Conservation (phyloP, 2,888 invertebrate genomes). For the Sceliomorpha sp. region DNA sequence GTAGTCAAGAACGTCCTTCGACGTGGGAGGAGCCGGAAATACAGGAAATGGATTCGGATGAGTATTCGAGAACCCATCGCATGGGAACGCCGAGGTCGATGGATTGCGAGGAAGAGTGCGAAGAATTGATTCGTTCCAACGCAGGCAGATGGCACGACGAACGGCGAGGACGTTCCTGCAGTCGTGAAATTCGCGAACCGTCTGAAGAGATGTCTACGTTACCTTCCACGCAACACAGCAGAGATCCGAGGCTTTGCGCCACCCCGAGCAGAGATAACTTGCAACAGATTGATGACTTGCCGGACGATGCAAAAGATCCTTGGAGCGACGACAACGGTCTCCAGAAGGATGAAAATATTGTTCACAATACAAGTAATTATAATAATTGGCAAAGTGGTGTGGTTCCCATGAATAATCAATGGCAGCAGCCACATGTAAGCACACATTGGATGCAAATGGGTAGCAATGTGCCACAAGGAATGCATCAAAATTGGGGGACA, state of each 20-base stretch:
- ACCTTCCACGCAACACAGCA: conserved; percentile 52
- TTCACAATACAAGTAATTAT: not conserved
- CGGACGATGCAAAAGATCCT: conserved; percentile 77
- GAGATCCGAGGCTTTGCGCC: conserved; percentile 62
- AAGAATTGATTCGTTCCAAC: too few relatives aligned
- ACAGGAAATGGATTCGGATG: too few relatives aligned
- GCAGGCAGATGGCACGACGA: too few relatives aligned
- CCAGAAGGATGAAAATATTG: not conserved
- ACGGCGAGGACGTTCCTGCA: too few relatives aligned
- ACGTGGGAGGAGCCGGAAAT: too few relatives aligned
- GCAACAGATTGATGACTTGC: conserved; percentile 69
- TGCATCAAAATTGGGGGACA: conserved; percentile 6
- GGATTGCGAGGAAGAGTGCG: too few relatives aligned
- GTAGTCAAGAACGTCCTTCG: too few relatives aligned
- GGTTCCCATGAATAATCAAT: conserved; percentile 15
- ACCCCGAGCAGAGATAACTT: conserved; percentile 58
- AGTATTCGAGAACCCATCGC: too few relatives aligned
- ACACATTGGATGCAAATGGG: conserved; percentile 3
- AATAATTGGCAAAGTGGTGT: conserved; percentile 6
- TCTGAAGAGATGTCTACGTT: too few relatives aligned
- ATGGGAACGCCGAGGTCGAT: too few relatives aligned
- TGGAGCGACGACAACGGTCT: conserved; percentile 71
- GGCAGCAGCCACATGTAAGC: conserved; percentile 7
- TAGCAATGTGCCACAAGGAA: not conserved
- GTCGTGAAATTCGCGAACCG: too few relatives aligned